phyloP scores from a whole-genome alignment of 2,888 invertebrate genomes.

The Alentia gelatinosa region DNA sequence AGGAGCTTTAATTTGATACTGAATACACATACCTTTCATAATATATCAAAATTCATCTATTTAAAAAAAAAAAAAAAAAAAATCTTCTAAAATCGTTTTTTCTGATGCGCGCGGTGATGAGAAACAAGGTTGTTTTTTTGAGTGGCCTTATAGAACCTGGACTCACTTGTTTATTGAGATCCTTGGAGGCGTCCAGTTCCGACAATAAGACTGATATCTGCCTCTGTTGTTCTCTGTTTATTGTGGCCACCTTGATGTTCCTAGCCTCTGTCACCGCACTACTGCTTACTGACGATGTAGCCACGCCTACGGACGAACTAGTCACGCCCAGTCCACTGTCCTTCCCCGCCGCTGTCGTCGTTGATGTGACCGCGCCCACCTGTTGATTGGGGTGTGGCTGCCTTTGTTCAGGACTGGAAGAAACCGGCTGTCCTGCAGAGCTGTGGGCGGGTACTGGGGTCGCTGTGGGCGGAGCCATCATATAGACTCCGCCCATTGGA shows the following conservation, averaged over 20 bases:
- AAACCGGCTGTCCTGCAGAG: background rate
- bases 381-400: background rate
- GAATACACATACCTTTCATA: too few relatives aligned
- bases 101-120: too few relatives aligned
- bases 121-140: too few relatives aligned
- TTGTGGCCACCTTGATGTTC: background rate
- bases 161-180: constrained; percentile 61
- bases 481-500: background rate
- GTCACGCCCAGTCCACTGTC: constrained; percentile 17
- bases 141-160: too few relatives aligned
- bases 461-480: background rate
- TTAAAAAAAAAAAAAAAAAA: too few relatives aligned
- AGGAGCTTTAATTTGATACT: too few relatives aligned
- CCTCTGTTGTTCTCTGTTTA: constrained; percentile 59
- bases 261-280: background rate
- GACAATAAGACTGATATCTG: constrained; percentile 60
- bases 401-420: background rate
- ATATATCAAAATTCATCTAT: too few relatives aligned
- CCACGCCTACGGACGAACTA: background rate
- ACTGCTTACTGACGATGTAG: background rate
- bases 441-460: background rate
- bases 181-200: constrained; percentile 61
- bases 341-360: background rate
- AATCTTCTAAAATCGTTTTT: too few relatives aligned
- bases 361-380: background rate